phyloP scores from a whole-genome alignment of 2,888 invertebrate genomes.

The Eremobia ochroleuca region DNA sequence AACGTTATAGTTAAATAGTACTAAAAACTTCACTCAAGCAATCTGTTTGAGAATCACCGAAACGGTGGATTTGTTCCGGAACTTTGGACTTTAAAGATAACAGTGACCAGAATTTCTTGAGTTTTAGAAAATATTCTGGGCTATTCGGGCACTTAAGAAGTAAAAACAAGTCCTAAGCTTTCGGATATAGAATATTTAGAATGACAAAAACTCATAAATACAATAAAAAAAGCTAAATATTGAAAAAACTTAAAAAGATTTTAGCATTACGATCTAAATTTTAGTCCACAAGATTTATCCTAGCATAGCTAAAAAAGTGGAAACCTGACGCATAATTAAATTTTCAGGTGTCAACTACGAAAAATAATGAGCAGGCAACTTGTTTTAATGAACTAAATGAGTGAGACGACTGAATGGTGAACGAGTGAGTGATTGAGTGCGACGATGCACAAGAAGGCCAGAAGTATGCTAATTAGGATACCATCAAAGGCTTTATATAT shows the following conservation, averaged over 20 bases:
- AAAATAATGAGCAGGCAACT: slow-evolving; percentile 62
- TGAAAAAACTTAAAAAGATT: background rate
- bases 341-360: slow-evolving; percentile 48
- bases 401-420: too few species aligned
- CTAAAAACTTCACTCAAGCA: slow-evolving; percentile 40
- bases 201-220: background rate
- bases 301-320: background rate
- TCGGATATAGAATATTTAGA: background rate
- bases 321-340: slow-evolving; percentile 48
- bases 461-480: slow-evolving; percentile 57
- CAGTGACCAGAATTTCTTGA: background rate
- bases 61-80: slow-evolving; percentile 11
- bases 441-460: slow-evolving; percentile 26
- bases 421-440: too few species aligned
- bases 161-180: background rate
- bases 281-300: background rate
- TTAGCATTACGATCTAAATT: background rate
- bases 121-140: background rate
- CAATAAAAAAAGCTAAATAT: background rate
- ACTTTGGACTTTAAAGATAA: background rate
- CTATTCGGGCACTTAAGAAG: background rate
- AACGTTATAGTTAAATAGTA: slow-evolving; percentile 56
- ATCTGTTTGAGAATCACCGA: slow-evolving; percentile 17
- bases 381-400: slow-evolving; percentile 60
- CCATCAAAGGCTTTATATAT: slow-evolving; percentile 32